These are phyloP conservation scores for Cetonia aurata DNA, from an alignment of 2,888 invertebrate genomes.

Conservation along the genomic window DNA sequence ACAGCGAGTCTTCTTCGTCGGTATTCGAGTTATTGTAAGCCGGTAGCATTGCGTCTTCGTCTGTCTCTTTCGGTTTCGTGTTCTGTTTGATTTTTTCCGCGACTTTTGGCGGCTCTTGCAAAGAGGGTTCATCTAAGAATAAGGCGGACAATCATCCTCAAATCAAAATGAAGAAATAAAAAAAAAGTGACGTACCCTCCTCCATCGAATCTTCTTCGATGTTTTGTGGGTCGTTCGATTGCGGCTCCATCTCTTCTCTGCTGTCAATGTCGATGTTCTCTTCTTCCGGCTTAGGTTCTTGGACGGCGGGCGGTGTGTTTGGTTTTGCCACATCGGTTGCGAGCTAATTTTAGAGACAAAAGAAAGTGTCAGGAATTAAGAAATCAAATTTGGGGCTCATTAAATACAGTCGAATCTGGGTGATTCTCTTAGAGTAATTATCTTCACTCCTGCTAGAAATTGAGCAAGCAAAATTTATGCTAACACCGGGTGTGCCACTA, in stretches of 20 bases:
- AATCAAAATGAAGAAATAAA: background rate
- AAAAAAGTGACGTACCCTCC: background rate
- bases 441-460: too few relatives aligned
- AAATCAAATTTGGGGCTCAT: background rate
- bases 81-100: constrained; percentile 21
- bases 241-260: background rate
- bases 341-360: background rate
- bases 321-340: background rate
- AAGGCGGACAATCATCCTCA: background rate
- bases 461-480: too few relatives aligned
- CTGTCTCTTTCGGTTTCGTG: constrained; percentile 48
- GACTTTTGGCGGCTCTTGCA: constrained; percentile 19
- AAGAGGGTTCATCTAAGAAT: constrained; percentile 7
- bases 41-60: constrained; percentile 45
- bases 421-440: too few relatives aligned
- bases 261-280: background rate
- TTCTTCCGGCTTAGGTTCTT: background rate
- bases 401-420: too few relatives aligned
- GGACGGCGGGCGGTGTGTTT: background rate
- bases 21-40: constrained; percentile 52
- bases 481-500: too few relatives aligned
- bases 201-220: background rate
- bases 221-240: background rate
- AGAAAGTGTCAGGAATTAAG: background rate
- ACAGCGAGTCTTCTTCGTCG: constrained; percentile 73